These are phyloP conservation scores for Orthonychiurus folsomi DNA, from an alignment of 2,888 invertebrate species.

Conservation along the genomic window DNA sequence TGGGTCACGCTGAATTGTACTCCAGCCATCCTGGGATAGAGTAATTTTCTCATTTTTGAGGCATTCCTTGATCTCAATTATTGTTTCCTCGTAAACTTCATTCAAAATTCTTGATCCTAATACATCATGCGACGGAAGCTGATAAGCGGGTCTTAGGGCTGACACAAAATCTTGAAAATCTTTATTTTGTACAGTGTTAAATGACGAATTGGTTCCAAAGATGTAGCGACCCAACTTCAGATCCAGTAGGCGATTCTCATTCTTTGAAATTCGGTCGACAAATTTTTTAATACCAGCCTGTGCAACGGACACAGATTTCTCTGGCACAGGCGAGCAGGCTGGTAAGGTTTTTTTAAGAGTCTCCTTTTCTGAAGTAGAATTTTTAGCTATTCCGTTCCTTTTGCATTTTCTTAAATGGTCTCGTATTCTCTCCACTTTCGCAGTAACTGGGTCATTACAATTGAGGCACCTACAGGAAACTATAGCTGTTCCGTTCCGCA, in stretches of 20 bases:
- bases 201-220: background rate
- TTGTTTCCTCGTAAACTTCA: slow-evolving; percentile 7
- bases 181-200: background rate
- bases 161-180: background rate
- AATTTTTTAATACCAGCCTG: background rate
- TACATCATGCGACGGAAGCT: background rate
- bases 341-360: too few relatives aligned
- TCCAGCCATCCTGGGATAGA: slow-evolving; percentile 10
- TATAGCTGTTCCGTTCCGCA: too few relatives aligned
- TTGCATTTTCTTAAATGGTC: slow-evolving; percentile 2
- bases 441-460: background rate
- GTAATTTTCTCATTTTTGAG: background rate
- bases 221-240: background rate
- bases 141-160: background rate
- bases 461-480: background rate
- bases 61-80: background rate
- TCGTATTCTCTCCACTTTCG: slow-evolving; percentile 4
- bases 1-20: background rate
- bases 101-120: background rate
- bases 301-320: background rate
- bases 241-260: background rate
- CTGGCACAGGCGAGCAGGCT: too few relatives aligned
- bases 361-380: too few relatives aligned
- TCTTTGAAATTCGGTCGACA: background rate
- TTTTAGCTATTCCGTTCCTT: background rate